Base-by-base conservation (phyloP, 1,140 invertebrate species). In the Drosophila mauritiana region DNA sequence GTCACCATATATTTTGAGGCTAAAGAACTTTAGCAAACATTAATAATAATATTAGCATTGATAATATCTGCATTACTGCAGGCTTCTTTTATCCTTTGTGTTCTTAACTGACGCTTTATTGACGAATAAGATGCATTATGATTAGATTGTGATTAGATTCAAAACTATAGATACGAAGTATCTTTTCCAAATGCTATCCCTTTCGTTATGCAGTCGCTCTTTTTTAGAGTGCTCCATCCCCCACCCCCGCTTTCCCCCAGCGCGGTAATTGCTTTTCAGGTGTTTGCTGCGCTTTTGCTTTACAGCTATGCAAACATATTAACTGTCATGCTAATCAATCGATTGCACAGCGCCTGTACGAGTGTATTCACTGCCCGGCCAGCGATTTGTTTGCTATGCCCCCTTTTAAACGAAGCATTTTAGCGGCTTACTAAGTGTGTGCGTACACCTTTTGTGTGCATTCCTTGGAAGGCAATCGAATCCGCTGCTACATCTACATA, bases 261-360 rank as follows among this genome's bases (percentile, higher is more conserved):
- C 36, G 20, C 13, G 52, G 42, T 51, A 55, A 64, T 55, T 27
- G 49, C 59, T 48, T 51, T 40, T 62, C 51, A 64, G 52, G 31
- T 75, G 53, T 75, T 65, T 74, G 72, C 39, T 55, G 58, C 58
- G 69, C 57, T 63, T 63, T 63, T 55, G 52, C 42, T 63, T 75
- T 58, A 76, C 73, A 76, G 73, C 59, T 76, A 58, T 37, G 61
- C 62, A 76, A 76, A 76, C 73, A 76, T 76, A 76, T 76, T 53
- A 76, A 76, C 62, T 67, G 73, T 42, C 70, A 76, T 76, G 61
- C 62, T 76, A 76, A 76, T 76, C 73, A 76, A 76, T 76, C 65
- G 51, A 74, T 64, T 52, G 72, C 59, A 64, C 51, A 57, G 22
- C 5, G 67, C 46, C 43, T 34, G 42, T 70, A 57, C 10, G 12